Evolutionary conservation across 1,140 invertebrate species (phyloP).

Genomic region (Atta texana): DNA sequence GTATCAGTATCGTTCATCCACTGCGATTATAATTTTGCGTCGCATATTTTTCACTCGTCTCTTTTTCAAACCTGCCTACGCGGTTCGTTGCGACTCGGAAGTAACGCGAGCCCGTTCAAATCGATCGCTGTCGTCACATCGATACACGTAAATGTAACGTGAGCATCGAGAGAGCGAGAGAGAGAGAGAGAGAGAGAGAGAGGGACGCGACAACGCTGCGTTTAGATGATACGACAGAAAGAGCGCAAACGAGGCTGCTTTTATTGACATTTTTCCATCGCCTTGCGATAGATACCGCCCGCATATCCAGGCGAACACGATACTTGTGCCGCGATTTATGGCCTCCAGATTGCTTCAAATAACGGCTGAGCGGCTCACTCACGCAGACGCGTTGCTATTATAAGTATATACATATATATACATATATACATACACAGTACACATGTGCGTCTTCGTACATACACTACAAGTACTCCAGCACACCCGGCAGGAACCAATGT

Average conservation of each 20-base stretch:
- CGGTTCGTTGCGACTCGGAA: slow-evolving; percentile 25
- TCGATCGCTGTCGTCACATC: slow-evolving; percentile 31
- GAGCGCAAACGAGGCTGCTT: slow-evolving; percentile 3
- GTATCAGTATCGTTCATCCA: neutral
- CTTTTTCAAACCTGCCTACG: neutral
- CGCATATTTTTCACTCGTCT: neutral
- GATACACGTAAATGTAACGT: slow-evolving; percentile 44
- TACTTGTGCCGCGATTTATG: slow-evolving; percentile 68
- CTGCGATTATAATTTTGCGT: neutral
- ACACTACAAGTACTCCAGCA: neutral
- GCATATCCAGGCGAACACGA: slow-evolving; percentile 50
- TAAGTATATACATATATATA: neutral
- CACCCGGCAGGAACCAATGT: slow-evolving; percentile 40
- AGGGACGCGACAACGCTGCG: neutral
- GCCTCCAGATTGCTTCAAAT: slow-evolving; percentile 67
- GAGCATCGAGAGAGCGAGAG: neutral
- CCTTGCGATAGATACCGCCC: slow-evolving; percentile 31
- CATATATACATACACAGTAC: too few species aligned
- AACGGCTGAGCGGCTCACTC: slow-evolving; percentile 47
- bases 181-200: neutral
- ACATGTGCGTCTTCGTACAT: too few species aligned
- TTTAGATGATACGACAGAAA: neutral
- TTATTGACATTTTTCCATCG: slow-evolving; percentile 55
- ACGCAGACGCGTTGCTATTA: neutral
- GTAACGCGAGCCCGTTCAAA: slow-evolving; percentile 27